These are phyloP conservation scores for Drosophila prolongata DNA, from an alignment of 2,888 invertebrate genomes.

Conservation along the genomic window DNA sequence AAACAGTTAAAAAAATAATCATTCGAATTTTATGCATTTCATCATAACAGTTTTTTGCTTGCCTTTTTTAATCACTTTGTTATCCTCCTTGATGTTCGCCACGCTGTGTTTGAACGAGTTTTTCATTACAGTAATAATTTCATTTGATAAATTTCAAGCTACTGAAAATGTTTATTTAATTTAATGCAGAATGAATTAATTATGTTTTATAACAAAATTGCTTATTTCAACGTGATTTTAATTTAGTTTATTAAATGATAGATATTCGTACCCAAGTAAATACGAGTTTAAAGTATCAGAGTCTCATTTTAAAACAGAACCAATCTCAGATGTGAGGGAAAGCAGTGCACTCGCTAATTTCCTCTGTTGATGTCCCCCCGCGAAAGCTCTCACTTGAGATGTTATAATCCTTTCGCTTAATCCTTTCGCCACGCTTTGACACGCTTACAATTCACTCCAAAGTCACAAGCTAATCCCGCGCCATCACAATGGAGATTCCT, in stretches of 20 bases:
- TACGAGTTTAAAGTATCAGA: too few relatives aligned
- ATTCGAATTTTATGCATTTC: not conserved
- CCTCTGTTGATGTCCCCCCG: slow-evolving; percentile 1
- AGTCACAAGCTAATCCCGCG: slow-evolving; percentile 74
- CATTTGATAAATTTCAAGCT: too few relatives aligned
- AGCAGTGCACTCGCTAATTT: not conserved
- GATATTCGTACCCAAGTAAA: too few relatives aligned
- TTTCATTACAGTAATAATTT: not conserved
- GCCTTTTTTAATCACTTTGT: not conserved
- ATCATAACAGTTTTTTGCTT: not conserved
- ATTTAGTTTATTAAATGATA: not conserved
- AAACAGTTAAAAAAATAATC: not conserved
- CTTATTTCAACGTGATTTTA: not conserved
- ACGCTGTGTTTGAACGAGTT: not conserved
- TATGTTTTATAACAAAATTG: not conserved
- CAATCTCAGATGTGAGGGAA: not conserved
- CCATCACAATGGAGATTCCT: slow-evolving; percentile 61
- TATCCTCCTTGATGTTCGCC: not conserved
- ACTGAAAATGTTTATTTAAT: too few relatives aligned
- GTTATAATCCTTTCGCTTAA: slow-evolving; percentile 72
- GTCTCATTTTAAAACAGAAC: too few relatives aligned
- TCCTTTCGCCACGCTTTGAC: slow-evolving; percentile 76
- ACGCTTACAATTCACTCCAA: slow-evolving; percentile 77
- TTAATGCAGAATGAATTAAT: too few relatives aligned
- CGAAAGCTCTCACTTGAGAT: slow-evolving; percentile 24